Percentiles rank a stretch among this genome's conserved stretches.
Conservation (phyloP, 2,113 vertebrate species). For the Stigmatopora nigra region DNA sequence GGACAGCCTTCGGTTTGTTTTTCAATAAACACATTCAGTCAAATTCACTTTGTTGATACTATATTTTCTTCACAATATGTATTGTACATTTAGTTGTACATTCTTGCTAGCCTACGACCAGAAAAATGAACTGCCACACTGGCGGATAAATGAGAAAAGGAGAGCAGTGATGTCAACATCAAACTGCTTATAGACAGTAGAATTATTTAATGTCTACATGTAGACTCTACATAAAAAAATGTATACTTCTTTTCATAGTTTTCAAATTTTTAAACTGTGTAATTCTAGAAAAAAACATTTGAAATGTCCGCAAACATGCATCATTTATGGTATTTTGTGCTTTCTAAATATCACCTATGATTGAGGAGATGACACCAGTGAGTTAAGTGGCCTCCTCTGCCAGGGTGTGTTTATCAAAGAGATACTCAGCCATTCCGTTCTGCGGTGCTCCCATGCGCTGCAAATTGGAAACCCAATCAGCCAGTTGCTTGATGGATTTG, state of each 20-base stretch:
- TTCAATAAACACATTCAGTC: constrained; percentile 20
- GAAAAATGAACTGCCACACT: no score
- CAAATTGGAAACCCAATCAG: constrained; percentile 88
- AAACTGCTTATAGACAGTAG: no score
- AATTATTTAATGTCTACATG: no score
- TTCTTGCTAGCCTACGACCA: no score
- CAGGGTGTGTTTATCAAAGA: constrained; percentile 95
- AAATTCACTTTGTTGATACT: constrained; percentile 1
- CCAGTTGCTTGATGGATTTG: constrained; percentile 90
- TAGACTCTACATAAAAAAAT: no score
- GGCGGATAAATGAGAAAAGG: no score
- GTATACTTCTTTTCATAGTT: no score
- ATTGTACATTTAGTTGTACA: neutral
- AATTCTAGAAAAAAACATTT: neutral
- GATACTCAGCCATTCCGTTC: constrained; percentile 88
- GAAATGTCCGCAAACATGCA: no score
- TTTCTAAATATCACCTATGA: neutral
- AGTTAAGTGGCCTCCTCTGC: constrained; percentile 71
- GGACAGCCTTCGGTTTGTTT: neutral
- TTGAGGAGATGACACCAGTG: neutral
- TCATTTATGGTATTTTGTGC: neutral
- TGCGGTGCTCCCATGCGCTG: constrained; percentile 86
- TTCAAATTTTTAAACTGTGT: no score
- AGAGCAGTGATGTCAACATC: no score
- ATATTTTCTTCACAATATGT: constrained; percentile 12